A percentile compares a stretch with the other conserved stretches of the same genome.
Conservation (phyloP, 2,113 vertebrate species). For the Crotalus horridus region DNA sequence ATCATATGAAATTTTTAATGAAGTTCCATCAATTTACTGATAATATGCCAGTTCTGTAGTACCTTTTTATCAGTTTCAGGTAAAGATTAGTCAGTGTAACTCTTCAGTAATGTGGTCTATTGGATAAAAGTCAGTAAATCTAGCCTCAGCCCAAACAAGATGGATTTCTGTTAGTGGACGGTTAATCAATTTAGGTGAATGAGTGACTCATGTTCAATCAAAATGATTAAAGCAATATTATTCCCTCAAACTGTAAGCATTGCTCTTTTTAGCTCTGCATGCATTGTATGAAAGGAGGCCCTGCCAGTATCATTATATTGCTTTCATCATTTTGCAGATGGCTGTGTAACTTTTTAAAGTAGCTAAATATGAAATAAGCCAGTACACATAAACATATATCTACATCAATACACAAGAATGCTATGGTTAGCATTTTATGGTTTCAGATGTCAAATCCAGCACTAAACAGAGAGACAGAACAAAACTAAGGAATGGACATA, state of each 20-base stretch:
- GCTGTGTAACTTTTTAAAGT: neutral
- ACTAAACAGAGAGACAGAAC: slow-evolving; percentile 28
- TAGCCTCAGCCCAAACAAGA: neutral
- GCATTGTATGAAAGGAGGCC: neutral
- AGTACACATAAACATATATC: slow-evolving; percentile 13
- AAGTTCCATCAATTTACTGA: neutral
- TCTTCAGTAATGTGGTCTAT: neutral
- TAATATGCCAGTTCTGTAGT: neutral
- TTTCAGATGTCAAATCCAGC: slow-evolving; percentile 33
- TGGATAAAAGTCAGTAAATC: neutral
- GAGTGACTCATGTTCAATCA: neutral
- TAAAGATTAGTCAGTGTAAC: neutral
- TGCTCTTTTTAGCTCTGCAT: neutral
- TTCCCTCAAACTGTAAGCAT: neutral
- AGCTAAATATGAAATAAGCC: neutral
- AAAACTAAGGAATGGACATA: slow-evolving; percentile 22
- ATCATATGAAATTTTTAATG: neutral
- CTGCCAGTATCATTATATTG: neutral
- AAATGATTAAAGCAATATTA: neutral
- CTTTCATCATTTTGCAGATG: neutral
- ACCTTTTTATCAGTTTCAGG: neutral
- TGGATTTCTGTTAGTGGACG: neutral
- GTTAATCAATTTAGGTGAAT: neutral
- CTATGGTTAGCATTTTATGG: slow-evolving; percentile 11
- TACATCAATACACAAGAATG: neutral